A percentile compares a stretch with the other conserved stretches of the same genome.
phyloP scores from a whole-genome alignment of 1,140 invertebrate genomes.

The Lineus longissimus region DNA sequence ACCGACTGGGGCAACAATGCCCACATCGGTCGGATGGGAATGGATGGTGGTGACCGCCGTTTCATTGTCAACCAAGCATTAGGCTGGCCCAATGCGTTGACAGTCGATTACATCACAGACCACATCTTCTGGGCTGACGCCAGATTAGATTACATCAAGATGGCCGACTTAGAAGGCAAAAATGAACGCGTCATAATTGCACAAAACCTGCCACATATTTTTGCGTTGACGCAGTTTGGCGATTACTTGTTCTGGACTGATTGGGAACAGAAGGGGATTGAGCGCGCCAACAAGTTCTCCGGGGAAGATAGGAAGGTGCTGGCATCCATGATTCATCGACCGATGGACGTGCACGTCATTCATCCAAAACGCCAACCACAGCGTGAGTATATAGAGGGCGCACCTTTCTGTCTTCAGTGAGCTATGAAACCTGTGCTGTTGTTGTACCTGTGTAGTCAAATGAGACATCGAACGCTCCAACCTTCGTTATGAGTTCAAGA shows the following conservation, averaged over 20 bases:
- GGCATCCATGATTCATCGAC: slow-evolving; percentile 83
- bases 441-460: background rate
- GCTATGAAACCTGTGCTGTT: background rate
- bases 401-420: no score
- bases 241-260: slow-evolving; percentile 98
- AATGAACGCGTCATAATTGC: slow-evolving; percentile 60
- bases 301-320: slow-evolving; percentile 86
- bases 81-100: slow-evolving; percentile 87
- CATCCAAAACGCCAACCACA: slow-evolving; percentile 65
- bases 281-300: slow-evolving; percentile 92
- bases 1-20: slow-evolving; percentile 99
- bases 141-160: slow-evolving; percentile 84
- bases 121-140: slow-evolving; percentile 98
- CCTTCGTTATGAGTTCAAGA: no score
- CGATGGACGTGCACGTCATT: slow-evolving; percentile 73
- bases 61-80: slow-evolving; percentile 94
- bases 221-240: slow-evolving; percentile 86
- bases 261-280: slow-evolving; percentile 79
- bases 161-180: slow-evolving; percentile 56
- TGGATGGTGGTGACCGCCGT: slow-evolving; percentile 85
- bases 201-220: slow-evolving; percentile 72
- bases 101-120: slow-evolving; percentile 90
- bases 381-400: slow-evolving; percentile 37
- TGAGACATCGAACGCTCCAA: background rate
- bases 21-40: slow-evolving; percentile 88